phyloP scores from a whole-genome alignment of 2,113 vertebrate species.

The Anguilla japonica region DNA sequence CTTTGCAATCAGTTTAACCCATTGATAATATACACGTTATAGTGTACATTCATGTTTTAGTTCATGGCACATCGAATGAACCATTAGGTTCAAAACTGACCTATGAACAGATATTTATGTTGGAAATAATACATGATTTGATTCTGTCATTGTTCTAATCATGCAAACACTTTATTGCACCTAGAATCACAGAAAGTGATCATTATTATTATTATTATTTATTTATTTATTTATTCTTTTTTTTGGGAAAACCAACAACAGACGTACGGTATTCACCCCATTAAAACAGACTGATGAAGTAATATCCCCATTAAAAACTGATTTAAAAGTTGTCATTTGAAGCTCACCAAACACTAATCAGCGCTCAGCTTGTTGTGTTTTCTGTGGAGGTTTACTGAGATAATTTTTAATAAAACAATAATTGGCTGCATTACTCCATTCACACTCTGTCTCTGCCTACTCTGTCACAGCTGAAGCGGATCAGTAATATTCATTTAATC shows the following conservation, averaged over 20 bases:
- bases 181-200: too few species aligned
- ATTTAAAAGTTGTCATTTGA: not conserved
- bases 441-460: slow-evolving; percentile 23
- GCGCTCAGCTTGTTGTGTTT: not conserved
- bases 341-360: not conserved
- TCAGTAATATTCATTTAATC: slow-evolving; percentile 73
- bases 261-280: not conserved
- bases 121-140: not conserved
- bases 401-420: slow-evolving; percentile 26
- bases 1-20: not conserved
- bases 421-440: slow-evolving; percentile 7
- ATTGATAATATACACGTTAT: not conserved
- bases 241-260: not conserved
- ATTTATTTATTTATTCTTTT: not conserved
- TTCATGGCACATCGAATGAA: not conserved
- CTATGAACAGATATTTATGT: not conserved
- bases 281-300: not conserved
- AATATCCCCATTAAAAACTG: not conserved
- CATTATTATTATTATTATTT: not conserved
- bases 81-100: not conserved
- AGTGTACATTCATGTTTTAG: not conserved
- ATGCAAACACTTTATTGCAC: not conserved
- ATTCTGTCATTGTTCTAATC: not conserved
- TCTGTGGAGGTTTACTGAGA: slow-evolving; percentile 29
- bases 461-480: slow-evolving; percentile 62